A percentile compares a stretch with the other conserved stretches of the same genome.
Evolutionary conservation across 1,140 invertebrate genomes (phyloP).

Genomic region (Eciton burchellii): DNA sequence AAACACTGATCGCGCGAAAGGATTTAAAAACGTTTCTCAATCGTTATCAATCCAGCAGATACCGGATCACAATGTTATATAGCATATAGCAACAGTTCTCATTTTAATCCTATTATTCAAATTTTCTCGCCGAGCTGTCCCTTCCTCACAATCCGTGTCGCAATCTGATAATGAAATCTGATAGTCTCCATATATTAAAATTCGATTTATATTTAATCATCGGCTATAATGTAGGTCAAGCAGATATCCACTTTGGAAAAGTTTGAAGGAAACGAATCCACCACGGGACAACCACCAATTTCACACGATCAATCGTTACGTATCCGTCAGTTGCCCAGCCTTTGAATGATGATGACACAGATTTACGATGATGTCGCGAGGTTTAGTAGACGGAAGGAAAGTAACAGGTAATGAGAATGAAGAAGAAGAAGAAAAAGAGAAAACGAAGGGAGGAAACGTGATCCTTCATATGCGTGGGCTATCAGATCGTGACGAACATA

Average conservation of each 20-base stretch:
- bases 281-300: background rate
- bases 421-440: background rate
- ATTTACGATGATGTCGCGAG: background rate
- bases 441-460: background rate
- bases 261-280: background rate
- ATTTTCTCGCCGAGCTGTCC: background rate
- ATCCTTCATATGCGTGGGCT: background rate
- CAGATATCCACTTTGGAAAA: conserved; percentile 10
- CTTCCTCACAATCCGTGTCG: background rate
- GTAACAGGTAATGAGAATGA: conserved; percentile 1
- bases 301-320: conserved; percentile 7
- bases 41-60: background rate
- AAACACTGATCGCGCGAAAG: background rate
- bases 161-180: conserved; percentile 1
- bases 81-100: conserved; percentile 22
- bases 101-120: conserved; percentile 25
- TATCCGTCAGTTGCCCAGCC: conserved; percentile 1
- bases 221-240: conserved; percentile 30
- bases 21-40: background rate
- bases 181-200: conserved; percentile 21
- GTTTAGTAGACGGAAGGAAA: background rate
- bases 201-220: background rate
- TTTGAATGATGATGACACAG: conserved; percentile 8
- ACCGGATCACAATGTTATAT: background rate
- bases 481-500: conserved; percentile 36